Conservation (phyloP, 2,888 invertebrate genomes). For the Orthosia cruda region DNA sequence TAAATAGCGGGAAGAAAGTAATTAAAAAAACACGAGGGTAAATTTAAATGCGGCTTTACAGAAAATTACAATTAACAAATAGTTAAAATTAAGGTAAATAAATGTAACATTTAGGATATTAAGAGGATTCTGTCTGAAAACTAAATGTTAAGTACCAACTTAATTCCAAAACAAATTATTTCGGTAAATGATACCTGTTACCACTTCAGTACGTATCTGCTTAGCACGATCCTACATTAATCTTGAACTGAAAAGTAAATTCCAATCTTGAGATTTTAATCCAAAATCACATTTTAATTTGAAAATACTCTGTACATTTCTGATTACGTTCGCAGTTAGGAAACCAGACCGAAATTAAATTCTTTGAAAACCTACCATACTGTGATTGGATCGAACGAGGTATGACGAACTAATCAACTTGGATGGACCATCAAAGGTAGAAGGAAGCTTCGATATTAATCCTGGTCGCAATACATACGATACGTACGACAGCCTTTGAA, state of each 20-base stretch:
- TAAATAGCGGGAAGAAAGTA: no score
- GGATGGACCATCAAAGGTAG: constrained; percentile 10
- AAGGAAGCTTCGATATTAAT: constrained; percentile 6
- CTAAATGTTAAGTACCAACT: constrained; percentile 10
- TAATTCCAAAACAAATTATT: constrained; percentile 15
- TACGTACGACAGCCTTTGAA: neutral
- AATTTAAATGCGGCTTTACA: no score
- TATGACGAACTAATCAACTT: constrained; percentile 27
- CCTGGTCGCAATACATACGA: neutral
- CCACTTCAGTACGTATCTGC: neutral
- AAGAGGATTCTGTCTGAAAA: neutral
- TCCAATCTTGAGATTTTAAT: constrained; percentile 1
- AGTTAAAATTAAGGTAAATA: no score
- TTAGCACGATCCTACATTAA: constrained; percentile 8
- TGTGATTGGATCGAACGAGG: constrained; percentile 11
- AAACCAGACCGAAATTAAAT: constrained; percentile 26
- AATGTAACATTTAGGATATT: neutral
- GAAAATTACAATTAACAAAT: no score
- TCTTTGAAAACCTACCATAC: constrained; percentile 2
- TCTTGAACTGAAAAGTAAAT: constrained; percentile 7
- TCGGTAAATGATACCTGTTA: constrained; percentile 9
- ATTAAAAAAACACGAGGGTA: no score
- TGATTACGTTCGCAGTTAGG: neutral
- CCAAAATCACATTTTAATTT: constrained; percentile 1
- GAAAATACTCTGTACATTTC: constrained; percentile 24